These are phyloP conservation scores for Oncorhynchus tshawytscha DNA, from an alignment of 2,113 vertebrate genomes.

Conservation along the genomic window DNA sequence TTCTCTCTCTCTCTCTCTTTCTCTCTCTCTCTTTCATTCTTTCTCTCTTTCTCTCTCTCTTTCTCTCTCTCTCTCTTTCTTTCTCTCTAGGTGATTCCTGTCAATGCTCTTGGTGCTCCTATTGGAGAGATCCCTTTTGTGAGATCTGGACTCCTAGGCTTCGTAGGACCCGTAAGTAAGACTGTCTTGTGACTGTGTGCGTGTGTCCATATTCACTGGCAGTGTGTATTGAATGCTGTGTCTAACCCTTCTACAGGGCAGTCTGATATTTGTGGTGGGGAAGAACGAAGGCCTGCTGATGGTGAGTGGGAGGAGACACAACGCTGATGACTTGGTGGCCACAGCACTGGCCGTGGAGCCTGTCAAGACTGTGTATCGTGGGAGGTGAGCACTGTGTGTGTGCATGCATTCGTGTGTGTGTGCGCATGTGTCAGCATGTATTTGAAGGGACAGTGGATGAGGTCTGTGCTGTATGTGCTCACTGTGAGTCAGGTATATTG, in stretches of 20 bases:
- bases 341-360: conserved; percentile 94
- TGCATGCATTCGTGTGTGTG: background rate
- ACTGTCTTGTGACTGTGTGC: background rate
- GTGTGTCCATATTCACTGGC: background rate
- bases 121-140: conserved; percentile 94
- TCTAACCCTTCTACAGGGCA: conserved; percentile 75
- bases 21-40: fast-evolving
- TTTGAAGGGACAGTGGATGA: too few species aligned
- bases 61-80: background rate
- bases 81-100: conserved; percentile 85
- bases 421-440: background rate
- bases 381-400: conserved; percentile 78
- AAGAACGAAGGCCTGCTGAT: conserved; percentile 91
- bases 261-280: conserved; percentile 94
- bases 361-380: conserved; percentile 94
- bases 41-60: too few species aligned
- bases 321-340: conserved; percentile 94
- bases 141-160: conserved; percentile 91
- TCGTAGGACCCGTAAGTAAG: conserved; percentile 90
- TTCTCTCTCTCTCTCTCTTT: fast-evolving
- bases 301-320: conserved; percentile 91
- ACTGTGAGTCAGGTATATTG: too few species aligned
- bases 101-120: conserved; percentile 84
- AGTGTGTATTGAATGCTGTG: background rate
- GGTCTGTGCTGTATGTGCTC: too few species aligned